phyloP scores from a whole-genome alignment of 30 jellyfish, hydroid and myxozoan species.

The Pelagia noctiluca region DNA sequence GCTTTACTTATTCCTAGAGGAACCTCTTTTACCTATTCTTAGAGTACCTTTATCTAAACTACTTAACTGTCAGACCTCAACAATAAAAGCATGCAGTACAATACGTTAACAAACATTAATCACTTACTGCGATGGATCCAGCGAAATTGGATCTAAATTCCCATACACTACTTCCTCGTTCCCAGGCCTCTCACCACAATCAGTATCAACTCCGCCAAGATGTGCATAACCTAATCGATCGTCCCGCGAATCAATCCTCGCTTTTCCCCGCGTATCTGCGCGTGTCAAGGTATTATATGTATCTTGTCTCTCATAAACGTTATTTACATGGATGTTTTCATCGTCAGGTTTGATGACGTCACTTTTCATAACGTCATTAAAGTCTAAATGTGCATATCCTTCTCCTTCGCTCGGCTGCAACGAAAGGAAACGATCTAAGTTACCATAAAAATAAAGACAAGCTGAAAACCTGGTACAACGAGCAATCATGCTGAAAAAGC shows the following conservation, averaged over 20 bases:
- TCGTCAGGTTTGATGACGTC: conserved; percentile 7
- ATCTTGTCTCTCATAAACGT: conserved; percentile 27
- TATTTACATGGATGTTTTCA: conserved; percentile 34
- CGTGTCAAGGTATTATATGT: neutral
- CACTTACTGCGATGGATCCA: conserved; percentile 56
- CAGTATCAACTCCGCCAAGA: neutral
- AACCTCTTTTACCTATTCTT: too few relatives aligned
- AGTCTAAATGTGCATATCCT: conserved; percentile 46
- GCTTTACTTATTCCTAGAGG: too few relatives aligned
- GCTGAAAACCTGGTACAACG: too few relatives aligned
- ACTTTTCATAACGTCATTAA: too few relatives aligned
- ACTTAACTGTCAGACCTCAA: neutral
- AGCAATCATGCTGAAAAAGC: too few relatives aligned
- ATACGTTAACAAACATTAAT: neutral
- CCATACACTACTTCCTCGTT: conserved; percentile 34
- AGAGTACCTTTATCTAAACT: neutral
- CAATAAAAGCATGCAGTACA: neutral
- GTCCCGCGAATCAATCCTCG: conserved; percentile 9
- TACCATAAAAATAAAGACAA: conserved; percentile 27
- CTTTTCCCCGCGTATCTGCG: conserved; percentile 30
- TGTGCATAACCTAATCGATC: conserved; percentile 10
- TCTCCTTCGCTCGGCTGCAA: conserved; percentile 4
- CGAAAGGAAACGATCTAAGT: conserved; percentile 15
- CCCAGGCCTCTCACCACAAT: conserved; percentile 19
- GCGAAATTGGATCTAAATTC: conserved; percentile 43